Evolutionary conservation across 2,113 vertebrate genomes (phyloP).

Genomic region (Pithys albifrons): DNA sequence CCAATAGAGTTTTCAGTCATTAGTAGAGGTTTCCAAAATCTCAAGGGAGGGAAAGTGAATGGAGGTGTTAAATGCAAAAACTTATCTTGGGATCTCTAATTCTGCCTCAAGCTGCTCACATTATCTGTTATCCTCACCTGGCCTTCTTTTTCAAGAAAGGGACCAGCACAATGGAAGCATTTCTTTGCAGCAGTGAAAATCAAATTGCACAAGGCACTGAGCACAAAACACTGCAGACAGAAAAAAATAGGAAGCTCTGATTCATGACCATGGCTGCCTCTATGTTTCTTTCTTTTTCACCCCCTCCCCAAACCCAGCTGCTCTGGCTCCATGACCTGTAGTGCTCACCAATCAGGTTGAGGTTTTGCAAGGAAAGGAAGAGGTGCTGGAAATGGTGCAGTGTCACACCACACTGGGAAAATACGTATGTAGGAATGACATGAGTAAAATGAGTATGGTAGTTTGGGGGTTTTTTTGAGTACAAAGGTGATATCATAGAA

Average conservation of each 20-base stretch:
- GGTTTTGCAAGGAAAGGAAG: not conserved
- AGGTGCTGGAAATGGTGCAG: not conserved
- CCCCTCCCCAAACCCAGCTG: not conserved
- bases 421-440: not conserved
- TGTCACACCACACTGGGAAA: not conserved
- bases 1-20: conserved; percentile 8
- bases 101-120: not conserved
- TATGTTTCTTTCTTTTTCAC: not conserved
- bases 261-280: not conserved
- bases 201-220: not conserved
- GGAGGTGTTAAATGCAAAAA: not conserved
- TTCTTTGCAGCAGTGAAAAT: not conserved
- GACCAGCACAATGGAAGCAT: not conserved
- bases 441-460: rapidly evolving
- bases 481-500: not conserved
- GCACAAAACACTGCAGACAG: not conserved
- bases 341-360: not conserved
- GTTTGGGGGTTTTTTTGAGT: not conserved
- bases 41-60: not conserved
- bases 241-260: not conserved
- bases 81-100: not conserved
- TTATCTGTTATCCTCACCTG: not conserved
- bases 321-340: not conserved
- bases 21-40: conserved; percentile 6
- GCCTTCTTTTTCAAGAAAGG: not conserved